These are phyloP conservation scores for Haliclona indistincta DNA, from an alignment of 37 sponge, comb jelly and placozoan genomes.

Conservation along the genomic window DNA sequence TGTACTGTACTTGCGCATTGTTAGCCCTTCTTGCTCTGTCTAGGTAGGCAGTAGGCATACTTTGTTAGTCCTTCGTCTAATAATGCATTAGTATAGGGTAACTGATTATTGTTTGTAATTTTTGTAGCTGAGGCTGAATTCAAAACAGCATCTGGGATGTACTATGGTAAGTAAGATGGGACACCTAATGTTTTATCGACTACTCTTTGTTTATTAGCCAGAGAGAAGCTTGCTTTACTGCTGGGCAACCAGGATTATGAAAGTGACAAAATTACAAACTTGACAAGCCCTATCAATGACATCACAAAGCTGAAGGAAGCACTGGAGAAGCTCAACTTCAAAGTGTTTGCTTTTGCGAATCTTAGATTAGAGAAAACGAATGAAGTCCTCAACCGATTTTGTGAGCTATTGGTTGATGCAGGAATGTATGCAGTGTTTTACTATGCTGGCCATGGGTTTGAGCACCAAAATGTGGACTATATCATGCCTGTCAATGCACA, in stretches of 20 bases:
- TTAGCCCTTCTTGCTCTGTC: too few relatives aligned
- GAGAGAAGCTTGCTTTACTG: slow-evolving; percentile 58
- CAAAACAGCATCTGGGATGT: neutral
- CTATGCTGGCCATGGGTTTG: slow-evolving; percentile 70
- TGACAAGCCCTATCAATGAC: slow-evolving; percentile 30
- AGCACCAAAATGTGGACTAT: slow-evolving; percentile 2
- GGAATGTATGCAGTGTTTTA: slow-evolving; percentile 65
- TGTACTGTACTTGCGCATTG: too few relatives aligned
- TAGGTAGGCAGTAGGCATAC: too few relatives aligned
- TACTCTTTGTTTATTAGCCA: slow-evolving; percentile 27
- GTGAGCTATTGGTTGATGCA: slow-evolving; percentile 15
- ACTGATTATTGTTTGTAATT: neutral
- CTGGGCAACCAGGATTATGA: slow-evolving; percentile 55
- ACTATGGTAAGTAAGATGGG: slow-evolving; percentile 23
- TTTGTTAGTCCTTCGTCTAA: too few relatives aligned
- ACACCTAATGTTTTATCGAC: too few relatives aligned
- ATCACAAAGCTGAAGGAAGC: slow-evolving; percentile 5
- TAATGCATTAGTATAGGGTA: neutral
- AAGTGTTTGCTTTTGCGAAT: slow-evolving; percentile 36
- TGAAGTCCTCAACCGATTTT: slow-evolving; percentile 21
- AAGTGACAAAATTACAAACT: neutral
- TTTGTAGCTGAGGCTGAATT: slow-evolving; percentile 1
- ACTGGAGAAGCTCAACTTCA: slow-evolving; percentile 31
- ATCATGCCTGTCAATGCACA: slow-evolving; percentile 59
- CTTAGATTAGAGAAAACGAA: slow-evolving; percentile 36